Percentiles rank a stretch among this genome's conserved stretches.
Conservation (phyloP, 2,797 vertebrate species). For the Alca torda region DNA sequence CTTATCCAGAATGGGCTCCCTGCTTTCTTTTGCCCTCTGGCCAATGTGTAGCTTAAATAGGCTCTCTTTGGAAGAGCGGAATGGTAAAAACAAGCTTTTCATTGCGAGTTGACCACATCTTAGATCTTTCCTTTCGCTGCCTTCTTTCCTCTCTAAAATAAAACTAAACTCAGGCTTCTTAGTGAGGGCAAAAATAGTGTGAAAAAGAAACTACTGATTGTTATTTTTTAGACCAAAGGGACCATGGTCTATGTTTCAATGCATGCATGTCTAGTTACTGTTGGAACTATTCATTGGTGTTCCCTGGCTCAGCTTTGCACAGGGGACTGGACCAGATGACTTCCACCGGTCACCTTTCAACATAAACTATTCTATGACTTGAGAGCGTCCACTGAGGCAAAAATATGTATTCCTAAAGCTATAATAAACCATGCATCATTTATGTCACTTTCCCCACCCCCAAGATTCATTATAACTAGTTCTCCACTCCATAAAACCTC, state of each 20-base stretch:
- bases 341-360: neutral
- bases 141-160: neutral
- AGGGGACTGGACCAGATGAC: neutral
- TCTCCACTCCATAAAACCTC: neutral
- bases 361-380: neutral
- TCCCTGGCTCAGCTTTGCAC: neutral
- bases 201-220: neutral
- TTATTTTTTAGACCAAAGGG: neutral
- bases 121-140: neutral
- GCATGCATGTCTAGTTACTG: neutral
- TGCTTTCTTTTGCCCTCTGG: neutral
- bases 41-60: neutral
- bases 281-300: neutral
- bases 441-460: neutral
- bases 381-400: neutral
- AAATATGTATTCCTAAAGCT: neutral
- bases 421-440: neutral
- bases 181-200: neutral
- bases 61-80: neutral
- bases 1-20: neutral
- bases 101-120: neutral
- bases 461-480: neutral
- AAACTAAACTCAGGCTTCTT: neutral
- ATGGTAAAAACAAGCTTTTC: neutral
- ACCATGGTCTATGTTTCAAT: neutral